Evolutionary conservation across 2,113 vertebrate genomes (phyloP), one percentile per base, ranked within the genome.

Genomic region (Zosterops japonicus): DNA sequence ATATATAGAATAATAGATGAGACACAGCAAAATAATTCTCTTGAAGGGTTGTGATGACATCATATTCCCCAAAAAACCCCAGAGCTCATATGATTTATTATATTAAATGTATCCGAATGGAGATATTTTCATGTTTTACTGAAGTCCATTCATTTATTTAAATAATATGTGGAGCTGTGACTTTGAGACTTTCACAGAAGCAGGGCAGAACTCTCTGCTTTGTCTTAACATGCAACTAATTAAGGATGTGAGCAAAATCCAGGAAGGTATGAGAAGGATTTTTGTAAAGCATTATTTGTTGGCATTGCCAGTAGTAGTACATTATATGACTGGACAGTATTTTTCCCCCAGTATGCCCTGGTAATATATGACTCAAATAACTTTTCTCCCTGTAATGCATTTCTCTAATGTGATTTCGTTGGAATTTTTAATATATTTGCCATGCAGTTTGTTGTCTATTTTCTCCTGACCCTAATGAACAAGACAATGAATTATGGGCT

Each of bases 21-120:
- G 55, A 60, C 60, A 68, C 17, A 95, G 18, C 20, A 82, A 89
- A 95, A 93, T 59, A 91, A 77, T 83, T 95, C 60, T 77, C 21
- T 83, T 85, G 61, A 82, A 85, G 89, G 27, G 10, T 83, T 89
- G 29, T 44, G 46, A 67, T 90, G 87, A 85, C 59, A 88, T 91
- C 71, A 91, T 7, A 35, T 22, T 57, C 49, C 8, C 7, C 4
- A 44, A 90, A 94, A 91, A 79, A 60, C 1, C 4, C 1, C 7
- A 61, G 4, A 74, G 8, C 5, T 87, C 14, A 13, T 19, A 49
- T 46, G 23, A 75, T 79, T 75, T 82, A 78, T 84, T 87, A 60
- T 49, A 72, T 24, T 50, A 64, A 64, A 41, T 57, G 4, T 57
- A 59, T 68, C 16, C 59, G 74, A 31, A 89, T 57, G 31, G 41